Conservation (phyloP, 2,888 invertebrate genomes). For the Tortrix viridana region DNA sequence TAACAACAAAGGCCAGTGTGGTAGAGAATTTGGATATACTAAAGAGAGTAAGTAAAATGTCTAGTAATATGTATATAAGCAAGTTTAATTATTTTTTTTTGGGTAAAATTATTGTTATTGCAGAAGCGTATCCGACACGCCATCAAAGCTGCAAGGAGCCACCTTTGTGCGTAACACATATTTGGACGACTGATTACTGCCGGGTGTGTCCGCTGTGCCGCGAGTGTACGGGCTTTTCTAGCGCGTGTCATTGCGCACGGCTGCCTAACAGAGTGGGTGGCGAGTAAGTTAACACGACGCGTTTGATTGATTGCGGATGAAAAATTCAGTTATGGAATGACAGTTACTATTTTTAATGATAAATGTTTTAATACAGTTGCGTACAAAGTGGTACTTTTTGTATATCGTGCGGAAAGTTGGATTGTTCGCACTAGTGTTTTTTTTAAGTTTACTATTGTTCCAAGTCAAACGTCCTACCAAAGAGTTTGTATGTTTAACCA, state of each 20-base stretch:
- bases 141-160: constrained; percentile 54
- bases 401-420: no score
- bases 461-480: no score
- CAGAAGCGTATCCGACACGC: constrained; percentile 50
- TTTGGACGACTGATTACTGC: constrained; percentile 92
- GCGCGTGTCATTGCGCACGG: constrained; percentile 90
- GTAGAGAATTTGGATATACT: constrained; percentile 89
- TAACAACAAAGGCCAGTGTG: constrained; percentile 99
- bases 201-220: constrained; percentile 96
- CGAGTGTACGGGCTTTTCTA: constrained; percentile 97
- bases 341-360: no score
- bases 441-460: no score
- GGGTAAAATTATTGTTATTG: constrained; percentile 1
- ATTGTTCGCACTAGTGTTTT: no score
- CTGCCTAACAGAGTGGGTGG: constrained; percentile 92
- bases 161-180: constrained; percentile 87
- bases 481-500: no score
- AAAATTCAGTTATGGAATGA: no score
- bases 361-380: no score
- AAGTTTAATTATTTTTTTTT: not conserved
- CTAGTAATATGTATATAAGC: not conserved
- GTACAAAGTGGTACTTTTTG: no score
- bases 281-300: constrained; percentile 85
- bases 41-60: constrained; percentile 80
- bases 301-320: no score